Base-by-base conservation (phyloP, 2,113 vertebrate genomes). In the Ptychochromis oligacanthus region DNA sequence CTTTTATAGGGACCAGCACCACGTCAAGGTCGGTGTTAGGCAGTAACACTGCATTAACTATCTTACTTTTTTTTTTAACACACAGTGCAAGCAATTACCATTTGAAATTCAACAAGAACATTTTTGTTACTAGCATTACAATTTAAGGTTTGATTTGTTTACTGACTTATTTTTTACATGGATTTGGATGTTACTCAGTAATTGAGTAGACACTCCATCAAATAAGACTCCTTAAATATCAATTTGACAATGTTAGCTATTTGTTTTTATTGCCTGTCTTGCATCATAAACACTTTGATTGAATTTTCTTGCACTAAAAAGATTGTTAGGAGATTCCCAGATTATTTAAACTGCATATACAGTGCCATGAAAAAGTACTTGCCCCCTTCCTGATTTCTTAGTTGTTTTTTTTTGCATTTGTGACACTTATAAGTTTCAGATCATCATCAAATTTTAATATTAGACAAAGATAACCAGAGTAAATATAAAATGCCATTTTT, bases 31-130 rank as follows among this genome's bases (percentile, higher is more conserved):
- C 46, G 34, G 46, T 54, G 46, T 72, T 54, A 34, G 11, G 26
- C 18, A 72, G 11, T 31, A 54, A 31, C 67, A 52, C 24, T 13
- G 6, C 18, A 5, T 59, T 76, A 76, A 43, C 54, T 24, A 26
- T 38, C 54, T 24, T 43, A 76, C 54, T 76, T 57, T 76, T 76
- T 57, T 76, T 55, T 56, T 18, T 24, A 75, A 57, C n/a, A 57
- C 2, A 0, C 54, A 57, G 52, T 38, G 17, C 14, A 75, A 75
- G 54, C 34, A 75, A n/a, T 57, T 76, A 34, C 74, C 34, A 26
- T 58, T 2, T 76, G 54, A 26, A 40, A 76, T 26, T 58, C 34
- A 58, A 7, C 40, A 24, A 57, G 26, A 72, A 6, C 4, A 31
- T n/a, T 52, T 72, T 72, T 52, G 10, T 72, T 54, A 54, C 26